Evolutionary conservation across 2,888 invertebrate genomes (phyloP).

Genomic region (Leptothorax acervorum): DNA sequence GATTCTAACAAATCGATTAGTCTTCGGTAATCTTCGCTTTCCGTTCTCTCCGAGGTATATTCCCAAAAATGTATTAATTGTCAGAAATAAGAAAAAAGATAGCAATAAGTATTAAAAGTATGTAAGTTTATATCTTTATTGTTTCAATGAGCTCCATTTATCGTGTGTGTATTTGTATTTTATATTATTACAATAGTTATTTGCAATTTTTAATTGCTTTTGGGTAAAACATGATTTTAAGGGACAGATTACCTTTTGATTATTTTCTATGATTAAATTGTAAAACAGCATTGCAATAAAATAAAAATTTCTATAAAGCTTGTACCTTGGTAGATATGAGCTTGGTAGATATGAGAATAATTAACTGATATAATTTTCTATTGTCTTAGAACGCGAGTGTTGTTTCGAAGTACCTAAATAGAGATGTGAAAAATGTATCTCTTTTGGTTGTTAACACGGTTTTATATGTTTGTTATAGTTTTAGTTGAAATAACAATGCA

Average conservation of each 20-base stretch:
- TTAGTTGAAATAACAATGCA: slow-evolving; percentile 39
- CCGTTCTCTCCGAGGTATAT: slow-evolving; percentile 28
- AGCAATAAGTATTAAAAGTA: background rate
- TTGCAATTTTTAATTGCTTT: slow-evolving; percentile 3
- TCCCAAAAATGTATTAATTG: slow-evolving; percentile 27
- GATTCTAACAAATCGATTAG: slow-evolving; percentile 74
- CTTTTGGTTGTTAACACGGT: background rate
- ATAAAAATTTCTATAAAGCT: slow-evolving; percentile 6
- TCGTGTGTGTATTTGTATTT: background rate
- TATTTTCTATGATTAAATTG: background rate
- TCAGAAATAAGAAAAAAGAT: background rate
- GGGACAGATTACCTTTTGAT: background rate
- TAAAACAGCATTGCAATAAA: slow-evolving; percentile 6
- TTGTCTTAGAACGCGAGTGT: background rate
- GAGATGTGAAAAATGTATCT: background rate
- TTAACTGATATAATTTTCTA: slow-evolving; percentile 13
- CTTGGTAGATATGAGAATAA: background rate
- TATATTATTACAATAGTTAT: background rate
- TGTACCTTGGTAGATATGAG: background rate
- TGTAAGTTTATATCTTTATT: background rate
- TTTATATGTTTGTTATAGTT: background rate
- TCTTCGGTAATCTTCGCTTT: slow-evolving; percentile 55
- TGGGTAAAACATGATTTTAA: background rate
- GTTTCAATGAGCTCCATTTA: background rate
- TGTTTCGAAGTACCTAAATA: background rate